These are phyloP conservation scores for Megalopta genalis DNA, from an alignment of 1,140 invertebrate species.

Conservation along the genomic window DNA sequence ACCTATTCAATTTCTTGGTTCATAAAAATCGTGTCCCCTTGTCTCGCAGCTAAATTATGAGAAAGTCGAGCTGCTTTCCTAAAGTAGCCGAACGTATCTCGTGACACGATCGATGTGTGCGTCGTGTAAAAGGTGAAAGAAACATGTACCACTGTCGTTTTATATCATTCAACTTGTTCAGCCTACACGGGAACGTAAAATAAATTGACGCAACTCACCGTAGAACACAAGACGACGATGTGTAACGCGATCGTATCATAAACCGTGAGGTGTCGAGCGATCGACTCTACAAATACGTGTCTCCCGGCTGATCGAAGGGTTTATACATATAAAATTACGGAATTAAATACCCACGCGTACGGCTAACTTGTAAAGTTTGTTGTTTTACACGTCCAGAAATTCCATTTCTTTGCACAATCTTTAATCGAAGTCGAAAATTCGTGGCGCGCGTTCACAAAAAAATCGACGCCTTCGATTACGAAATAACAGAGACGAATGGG, in stretches of 20 bases:
- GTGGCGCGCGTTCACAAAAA: too few species aligned
- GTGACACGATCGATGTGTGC: conserved; percentile 55
- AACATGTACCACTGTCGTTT: conserved; percentile 56
- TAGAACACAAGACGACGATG: conserved; percentile 41
- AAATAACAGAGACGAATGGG: too few species aligned
- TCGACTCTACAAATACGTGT: conserved; percentile 25
- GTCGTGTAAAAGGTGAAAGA: conserved; percentile 57
- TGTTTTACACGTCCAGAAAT: background rate
- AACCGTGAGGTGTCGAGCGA: conserved; percentile 36
- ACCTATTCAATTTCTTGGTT: conserved; percentile 2
- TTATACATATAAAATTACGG: conserved; percentile 4
- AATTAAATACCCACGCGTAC: background rate
- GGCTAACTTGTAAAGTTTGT: background rate
- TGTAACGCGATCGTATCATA: conserved; percentile 53
- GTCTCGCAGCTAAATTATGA: conserved; percentile 38
- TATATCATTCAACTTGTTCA: conserved; percentile 56
- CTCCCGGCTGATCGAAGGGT: background rate
- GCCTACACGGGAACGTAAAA: conserved; percentile 46
- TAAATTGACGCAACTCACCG: conserved; percentile 40
- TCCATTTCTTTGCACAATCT: background rate
- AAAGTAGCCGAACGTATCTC: conserved; percentile 57
- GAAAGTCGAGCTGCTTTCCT: conserved; percentile 56
- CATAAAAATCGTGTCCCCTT: conserved; percentile 16
- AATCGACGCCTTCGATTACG: too few species aligned
- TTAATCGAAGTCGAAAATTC: background rate